Evolutionary conservation across 2,888 invertebrate species (phyloP).

Genomic region (Rutpela maculata): DNA sequence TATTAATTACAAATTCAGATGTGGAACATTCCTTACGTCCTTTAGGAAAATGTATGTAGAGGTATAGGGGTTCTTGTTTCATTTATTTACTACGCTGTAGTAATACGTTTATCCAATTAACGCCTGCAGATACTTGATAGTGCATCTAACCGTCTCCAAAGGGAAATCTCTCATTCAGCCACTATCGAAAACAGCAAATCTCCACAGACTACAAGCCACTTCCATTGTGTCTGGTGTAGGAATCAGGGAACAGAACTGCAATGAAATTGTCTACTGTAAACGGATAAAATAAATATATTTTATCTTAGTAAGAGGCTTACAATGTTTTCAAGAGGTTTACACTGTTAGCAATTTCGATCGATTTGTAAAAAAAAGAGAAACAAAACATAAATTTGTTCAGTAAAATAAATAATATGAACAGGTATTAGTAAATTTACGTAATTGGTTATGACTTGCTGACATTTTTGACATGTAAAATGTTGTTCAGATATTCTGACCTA

Average conservation of each 20-base stretch:
- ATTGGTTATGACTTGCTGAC: too few relatives aligned
- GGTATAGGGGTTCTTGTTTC: background rate
- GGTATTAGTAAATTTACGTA: too few relatives aligned
- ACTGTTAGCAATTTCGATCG: too few relatives aligned
- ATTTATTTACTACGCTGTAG: constrained; percentile 3
- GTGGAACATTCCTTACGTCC: too few relatives aligned
- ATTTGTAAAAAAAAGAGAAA: too few relatives aligned
- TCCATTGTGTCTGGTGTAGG: constrained; percentile 2
- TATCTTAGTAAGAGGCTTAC: background rate
- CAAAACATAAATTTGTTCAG: too few relatives aligned
- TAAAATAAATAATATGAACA: too few relatives aligned
- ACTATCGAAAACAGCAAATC: constrained; percentile 16
- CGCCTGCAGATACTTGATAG: constrained; percentile 7
- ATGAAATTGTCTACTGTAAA: background rate
- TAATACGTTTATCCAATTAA: constrained; percentile 17
- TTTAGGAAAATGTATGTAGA: too few relatives aligned
- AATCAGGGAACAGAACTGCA: background rate
- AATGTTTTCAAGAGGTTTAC: background rate
- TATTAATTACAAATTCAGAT: too few relatives aligned
- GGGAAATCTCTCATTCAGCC: background rate
- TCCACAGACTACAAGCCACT: constrained; percentile 12
- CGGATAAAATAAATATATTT: background rate
- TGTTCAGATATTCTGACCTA: too few relatives aligned
- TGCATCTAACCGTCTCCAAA: constrained; percentile 13
- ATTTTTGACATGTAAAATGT: too few relatives aligned